phyloP scores from a whole-genome alignment of 37 sponge, comb jelly and placozoan genomes.

The Ianthella basta region DNA sequence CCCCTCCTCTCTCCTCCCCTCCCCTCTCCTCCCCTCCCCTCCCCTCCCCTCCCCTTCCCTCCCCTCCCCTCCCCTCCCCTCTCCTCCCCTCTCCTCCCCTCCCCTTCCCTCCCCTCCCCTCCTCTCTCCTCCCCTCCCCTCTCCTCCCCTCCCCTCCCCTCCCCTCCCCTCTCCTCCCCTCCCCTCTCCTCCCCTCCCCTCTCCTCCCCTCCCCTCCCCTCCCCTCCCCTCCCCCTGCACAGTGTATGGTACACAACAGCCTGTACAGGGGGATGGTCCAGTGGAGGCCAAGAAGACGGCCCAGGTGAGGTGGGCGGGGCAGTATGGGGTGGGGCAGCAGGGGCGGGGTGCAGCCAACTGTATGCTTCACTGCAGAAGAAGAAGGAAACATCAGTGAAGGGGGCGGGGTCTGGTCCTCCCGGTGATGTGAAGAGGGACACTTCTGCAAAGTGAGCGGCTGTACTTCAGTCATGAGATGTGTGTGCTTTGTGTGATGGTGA shows the following conservation, averaged over 20 bases:
- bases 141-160: neutral
- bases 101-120: conserved; percentile 1
- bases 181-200: neutral
- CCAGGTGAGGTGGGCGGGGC: neutral
- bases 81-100: neutral
- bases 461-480: no score
- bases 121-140: conserved; percentile 19
- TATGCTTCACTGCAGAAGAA: neutral
- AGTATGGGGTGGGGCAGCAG: no score
- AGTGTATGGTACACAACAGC: neutral
- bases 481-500: no score
- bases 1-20: conserved; percentile 4
- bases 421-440: neutral
- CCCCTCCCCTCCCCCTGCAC: neutral
- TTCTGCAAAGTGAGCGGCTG: no score
- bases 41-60: neutral
- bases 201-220: neutral
- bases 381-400: neutral
- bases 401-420: neutral
- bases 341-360: neutral
- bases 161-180: neutral
- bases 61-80: neutral
- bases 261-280: neutral
- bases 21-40: conserved; percentile 3
- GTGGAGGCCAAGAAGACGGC: neutral